phyloP scores from a whole-genome alignment of 2,888 invertebrate species.

The Drosophila greeni region DNA sequence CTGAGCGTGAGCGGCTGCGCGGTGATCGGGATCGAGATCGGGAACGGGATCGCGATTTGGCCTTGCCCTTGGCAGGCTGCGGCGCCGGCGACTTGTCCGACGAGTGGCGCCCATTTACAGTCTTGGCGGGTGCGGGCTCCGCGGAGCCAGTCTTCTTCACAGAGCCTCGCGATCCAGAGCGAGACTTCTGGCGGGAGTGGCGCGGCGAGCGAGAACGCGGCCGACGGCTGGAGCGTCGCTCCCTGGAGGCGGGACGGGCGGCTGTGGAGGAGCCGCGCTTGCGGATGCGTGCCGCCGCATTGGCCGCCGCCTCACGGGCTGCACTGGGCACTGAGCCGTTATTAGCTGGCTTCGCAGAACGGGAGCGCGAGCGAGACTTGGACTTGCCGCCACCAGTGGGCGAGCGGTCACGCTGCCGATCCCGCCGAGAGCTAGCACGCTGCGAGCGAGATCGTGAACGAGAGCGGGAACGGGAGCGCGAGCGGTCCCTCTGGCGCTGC shows the following conservation, averaged over 20 bases:
- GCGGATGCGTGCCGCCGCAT: slow-evolving; percentile 72
- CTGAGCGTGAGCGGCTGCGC: slow-evolving; percentile 63
- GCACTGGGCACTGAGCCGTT: slow-evolving; percentile 60
- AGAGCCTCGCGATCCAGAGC: slow-evolving; percentile 51
- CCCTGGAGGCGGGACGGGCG: slow-evolving; percentile 69
- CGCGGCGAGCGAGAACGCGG: slow-evolving; percentile 63
- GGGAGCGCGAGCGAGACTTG: slow-evolving; percentile 58
- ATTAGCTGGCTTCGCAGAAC: slow-evolving; percentile 47
- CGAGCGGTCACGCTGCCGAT: slow-evolving; percentile 31
- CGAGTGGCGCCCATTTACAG: slow-evolving; percentile 74
- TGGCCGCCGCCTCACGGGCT: slow-evolving; percentile 72
- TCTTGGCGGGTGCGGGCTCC: slow-evolving; percentile 48
- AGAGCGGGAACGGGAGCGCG: slow-evolving; percentile 76
- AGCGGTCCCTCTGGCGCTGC: slow-evolving; percentile 59
- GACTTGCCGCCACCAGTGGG: slow-evolving; percentile 36
- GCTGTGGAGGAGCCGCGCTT: slow-evolving; percentile 69
- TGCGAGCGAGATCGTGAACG: slow-evolving; percentile 76
- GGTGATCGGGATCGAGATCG: slow-evolving; percentile 49
- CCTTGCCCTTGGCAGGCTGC: slow-evolving; percentile 52
- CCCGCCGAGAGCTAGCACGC: slow-evolving; percentile 36
- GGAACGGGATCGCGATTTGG: slow-evolving; percentile 64
- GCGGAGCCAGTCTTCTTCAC: slow-evolving; percentile 46
- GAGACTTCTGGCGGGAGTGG: slow-evolving; percentile 55
- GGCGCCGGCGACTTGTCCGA: slow-evolving; percentile 48
- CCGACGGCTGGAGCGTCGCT: slow-evolving; percentile 63